A percentile compares a stretch with the other conserved stretches of the same genome.
These are phyloP conservation scores for Mayetiola destructor DNA, from an alignment of 2,888 invertebrate genomes.

Conservation along the genomic window DNA sequence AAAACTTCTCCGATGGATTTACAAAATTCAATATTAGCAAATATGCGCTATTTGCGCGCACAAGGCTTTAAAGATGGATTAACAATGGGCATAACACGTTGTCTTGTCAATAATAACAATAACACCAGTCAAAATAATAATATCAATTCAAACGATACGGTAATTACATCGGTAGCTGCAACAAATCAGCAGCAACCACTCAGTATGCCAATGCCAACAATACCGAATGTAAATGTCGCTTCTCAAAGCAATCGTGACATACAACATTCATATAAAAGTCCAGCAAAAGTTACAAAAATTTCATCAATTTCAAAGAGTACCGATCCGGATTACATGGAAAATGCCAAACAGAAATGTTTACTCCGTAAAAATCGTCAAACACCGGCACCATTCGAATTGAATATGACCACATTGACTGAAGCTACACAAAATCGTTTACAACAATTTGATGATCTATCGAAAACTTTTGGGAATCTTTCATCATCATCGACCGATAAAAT, in stretches of 20 bases:
- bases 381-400: conserved; percentile 28
- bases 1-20: conserved; percentile 21
- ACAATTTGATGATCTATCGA: conserved; percentile 32
- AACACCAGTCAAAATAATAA: conserved; percentile 18
- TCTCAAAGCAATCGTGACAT: background rate
- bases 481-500: conserved; percentile 36
- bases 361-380: conserved; percentile 32
- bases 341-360: conserved; percentile 25
- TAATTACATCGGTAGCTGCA: background rate
- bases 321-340: conserved; percentile 7
- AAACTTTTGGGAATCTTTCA: background rate
- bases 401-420: conserved; percentile 24
- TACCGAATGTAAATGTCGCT: background rate
- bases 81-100: conserved; percentile 23
- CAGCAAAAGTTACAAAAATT: background rate
- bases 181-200: background rate
- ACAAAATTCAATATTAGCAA: conserved; percentile 26
- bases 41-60: conserved; percentile 32
- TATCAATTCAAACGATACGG: background rate
- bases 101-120: conserved; percentile 20
- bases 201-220: background rate
- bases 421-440: conserved; percentile 35
- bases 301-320: conserved; percentile 7
- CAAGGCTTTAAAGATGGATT: conserved; percentile 33
- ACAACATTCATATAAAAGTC: background rate